Conservation (phyloP, 2,797 vertebrate species). For the Bovichtus variegatus region DNA sequence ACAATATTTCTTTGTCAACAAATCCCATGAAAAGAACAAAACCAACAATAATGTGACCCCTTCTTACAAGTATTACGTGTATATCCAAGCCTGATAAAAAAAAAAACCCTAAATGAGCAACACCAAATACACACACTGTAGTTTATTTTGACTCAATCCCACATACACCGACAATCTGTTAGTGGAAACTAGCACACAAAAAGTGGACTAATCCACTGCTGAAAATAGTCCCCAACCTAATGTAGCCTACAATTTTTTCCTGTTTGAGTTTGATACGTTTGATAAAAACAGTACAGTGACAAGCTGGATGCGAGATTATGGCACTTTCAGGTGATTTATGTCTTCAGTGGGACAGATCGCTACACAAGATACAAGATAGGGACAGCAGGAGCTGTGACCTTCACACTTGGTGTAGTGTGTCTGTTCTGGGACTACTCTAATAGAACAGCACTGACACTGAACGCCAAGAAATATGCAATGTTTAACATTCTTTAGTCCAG, state of each 20-base stretch:
- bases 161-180: neutral
- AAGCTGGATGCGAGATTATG: too few species aligned
- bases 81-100: too few species aligned
- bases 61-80: neutral
- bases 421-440: conserved; percentile 10
- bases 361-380: too few species aligned
- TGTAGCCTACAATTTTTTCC: neutral
- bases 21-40: neutral
- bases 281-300: neutral
- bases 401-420: conserved; percentile 30
- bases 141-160: neutral
- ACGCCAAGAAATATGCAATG: neutral
- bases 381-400: conserved; percentile 11
- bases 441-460: conserved; percentile 10
- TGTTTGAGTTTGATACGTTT: neutral
- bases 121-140: neutral
- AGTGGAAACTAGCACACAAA: neutral
- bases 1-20: neutral
- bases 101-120: neutral
- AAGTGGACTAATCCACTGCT: neutral
- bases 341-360: neutral
- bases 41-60: neutral
- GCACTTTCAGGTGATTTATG: neutral
- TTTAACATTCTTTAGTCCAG: conserved; percentile 14
- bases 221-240: neutral